Evolutionary conservation across 2,888 invertebrate species (phyloP).

Genomic region (Mimachlamys varia): DNA sequence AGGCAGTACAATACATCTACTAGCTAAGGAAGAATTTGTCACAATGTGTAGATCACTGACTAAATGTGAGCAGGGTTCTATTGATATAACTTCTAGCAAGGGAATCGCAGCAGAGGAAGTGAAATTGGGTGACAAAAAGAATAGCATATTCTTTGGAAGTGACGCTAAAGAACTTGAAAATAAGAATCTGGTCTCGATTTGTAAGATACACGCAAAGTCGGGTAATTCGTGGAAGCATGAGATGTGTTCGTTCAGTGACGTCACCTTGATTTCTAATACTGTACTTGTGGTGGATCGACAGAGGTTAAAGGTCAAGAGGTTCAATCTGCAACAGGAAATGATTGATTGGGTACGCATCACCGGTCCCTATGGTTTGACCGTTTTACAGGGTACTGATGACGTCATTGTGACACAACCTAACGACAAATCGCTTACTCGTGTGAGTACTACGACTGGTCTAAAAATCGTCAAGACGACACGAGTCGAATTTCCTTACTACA

Average conservation of each 20-base stretch:
- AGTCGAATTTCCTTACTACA: neutral
- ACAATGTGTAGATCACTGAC: neutral
- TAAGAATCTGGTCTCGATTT: neutral
- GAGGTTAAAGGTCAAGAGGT: conserved; percentile 12
- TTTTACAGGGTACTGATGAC: neutral
- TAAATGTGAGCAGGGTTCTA: neutral
- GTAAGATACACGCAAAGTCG: neutral
- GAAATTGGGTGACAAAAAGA: neutral
- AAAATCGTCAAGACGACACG: neutral
- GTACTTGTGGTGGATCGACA: neutral
- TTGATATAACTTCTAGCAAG: neutral
- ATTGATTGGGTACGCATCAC: neutral
- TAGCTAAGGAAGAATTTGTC: neutral
- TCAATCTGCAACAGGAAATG: neutral
- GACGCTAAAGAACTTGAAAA: neutral
- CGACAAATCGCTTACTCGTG: neutral
- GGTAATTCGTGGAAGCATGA: neutral
- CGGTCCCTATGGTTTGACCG: neutral
- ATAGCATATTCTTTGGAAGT: neutral
- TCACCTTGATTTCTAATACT: neutral
- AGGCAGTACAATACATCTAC: neutral
- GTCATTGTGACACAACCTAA: neutral
- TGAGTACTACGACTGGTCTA: neutral
- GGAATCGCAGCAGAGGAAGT: neutral
- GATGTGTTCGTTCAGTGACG: neutral